Base-by-base conservation (phyloP, 2,113 vertebrate genomes). In the Trinectes maculatus region DNA sequence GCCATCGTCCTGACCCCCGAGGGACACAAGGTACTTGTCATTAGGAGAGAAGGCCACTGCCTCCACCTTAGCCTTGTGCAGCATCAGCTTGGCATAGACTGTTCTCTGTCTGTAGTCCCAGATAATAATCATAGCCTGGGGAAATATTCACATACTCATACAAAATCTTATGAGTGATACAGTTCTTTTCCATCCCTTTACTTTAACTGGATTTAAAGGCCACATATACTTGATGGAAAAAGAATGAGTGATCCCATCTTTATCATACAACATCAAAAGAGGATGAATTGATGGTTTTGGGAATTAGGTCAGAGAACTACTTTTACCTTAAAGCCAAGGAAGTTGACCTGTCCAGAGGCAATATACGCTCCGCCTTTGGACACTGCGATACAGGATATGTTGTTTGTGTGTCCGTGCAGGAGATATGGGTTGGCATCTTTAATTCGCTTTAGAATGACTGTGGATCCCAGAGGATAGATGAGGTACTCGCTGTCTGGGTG, bases 261-360 rank as follows among this genome's bases (percentile, higher is more conserved):
- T 9, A 13, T 9, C 6, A 48, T 6, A 26, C 21, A 8, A 3
- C 5, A 53, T n/a, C n/a, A n/a, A 53, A n/a, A n/a, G n/a, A n/a
- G n/a, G n/a, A n/a, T 1, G 39, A 16, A 42, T 40, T 40, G 3
- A 6, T 24, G 2, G 6, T 36, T 15, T 7, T 18, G 11, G 9
- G 13, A 47, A 3, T 25, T 25, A n/a, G 16, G 24, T n/a, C n/a
- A n/a, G n/a, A n/a, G n/a, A n/a, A 24, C 8, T 47, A 3, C 0
- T 2, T 13, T 40, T 75, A 98, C 96, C 94, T 95, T 94, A 83
- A 95, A 96, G 21, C 94, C 94, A 91, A 95, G 91, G 72, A 87
- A 95, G 15, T 93, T 96, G 85, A 96, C 92, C 68, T 98, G 95
- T 65, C 96, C 96, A 0, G 96, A 96, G 7, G 95, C 95, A 2